Evolutionary conservation across 2,888 invertebrate genomes (phyloP).

Genomic region (Drosophila siamana): DNA sequence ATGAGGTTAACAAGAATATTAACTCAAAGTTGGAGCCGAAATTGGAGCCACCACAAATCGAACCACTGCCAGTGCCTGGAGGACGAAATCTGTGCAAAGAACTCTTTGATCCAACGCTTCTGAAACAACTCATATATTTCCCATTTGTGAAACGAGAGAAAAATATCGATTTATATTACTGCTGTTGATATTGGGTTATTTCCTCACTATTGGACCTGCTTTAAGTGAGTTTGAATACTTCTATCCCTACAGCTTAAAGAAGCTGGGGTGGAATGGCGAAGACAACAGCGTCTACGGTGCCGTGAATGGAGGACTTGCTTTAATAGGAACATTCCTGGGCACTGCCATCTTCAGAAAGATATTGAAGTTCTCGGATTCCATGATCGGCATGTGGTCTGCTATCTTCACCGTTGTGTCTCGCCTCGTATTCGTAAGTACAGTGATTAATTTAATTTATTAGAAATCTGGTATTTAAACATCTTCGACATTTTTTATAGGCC

Average conservation of each 20-base stretch:
- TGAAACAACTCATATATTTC: slow-evolving; percentile 82
- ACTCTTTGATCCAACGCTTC: slow-evolving; percentile 84
- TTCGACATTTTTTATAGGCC: slow-evolving; percentile 63
- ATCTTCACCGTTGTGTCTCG: slow-evolving; percentile 81
- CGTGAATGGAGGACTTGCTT: slow-evolving; percentile 78
- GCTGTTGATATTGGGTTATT: slow-evolving; percentile 80
- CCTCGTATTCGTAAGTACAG: slow-evolving; percentile 81
- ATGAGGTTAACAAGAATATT: slow-evolving; percentile 76
- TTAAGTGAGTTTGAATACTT: slow-evolving; percentile 84
- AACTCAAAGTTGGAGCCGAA: slow-evolving; percentile 75
- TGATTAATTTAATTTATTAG: not conserved
- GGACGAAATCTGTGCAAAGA: slow-evolving; percentile 69
- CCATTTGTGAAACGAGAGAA: slow-evolving; percentile 81
- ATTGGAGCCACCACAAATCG: slow-evolving; percentile 55
- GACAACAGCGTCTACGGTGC: slow-evolving; percentile 83
- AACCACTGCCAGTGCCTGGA: slow-evolving; percentile 49
- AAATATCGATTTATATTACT: slow-evolving; percentile 78
- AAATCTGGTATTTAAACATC: not conserved
- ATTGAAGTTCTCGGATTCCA: slow-evolving; percentile 82
- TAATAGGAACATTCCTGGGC: slow-evolving; percentile 84
- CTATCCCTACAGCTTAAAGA: slow-evolving; percentile 82
- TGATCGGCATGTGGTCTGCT: slow-evolving; percentile 83
- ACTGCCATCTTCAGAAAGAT: slow-evolving; percentile 84
- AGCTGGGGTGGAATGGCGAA: slow-evolving; percentile 84
- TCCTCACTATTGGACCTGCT: slow-evolving; percentile 82